Conservation (phyloP, 2,797 vertebrate species). For the Rhadinocentrus ornatus region DNA sequence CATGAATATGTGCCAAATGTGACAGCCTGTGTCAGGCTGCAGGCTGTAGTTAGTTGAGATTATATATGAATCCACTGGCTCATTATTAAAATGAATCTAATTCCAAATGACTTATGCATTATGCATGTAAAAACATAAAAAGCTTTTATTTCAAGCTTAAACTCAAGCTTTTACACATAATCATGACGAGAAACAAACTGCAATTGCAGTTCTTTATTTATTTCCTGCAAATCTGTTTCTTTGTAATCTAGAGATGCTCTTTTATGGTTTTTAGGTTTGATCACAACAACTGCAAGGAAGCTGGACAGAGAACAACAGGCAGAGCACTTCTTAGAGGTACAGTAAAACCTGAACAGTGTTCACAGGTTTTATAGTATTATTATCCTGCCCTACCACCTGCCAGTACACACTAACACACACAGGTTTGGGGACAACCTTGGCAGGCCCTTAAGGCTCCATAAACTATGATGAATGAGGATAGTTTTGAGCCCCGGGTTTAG, state of each 20-base stretch:
- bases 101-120: background rate
- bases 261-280: constrained; percentile 87
- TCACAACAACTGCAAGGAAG: constrained; percentile 94
- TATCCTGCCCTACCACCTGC: constrained; percentile 70
- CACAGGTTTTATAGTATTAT: constrained; percentile 49
- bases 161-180: background rate
- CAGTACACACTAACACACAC: constrained; percentile 61
- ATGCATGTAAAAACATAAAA: background rate
- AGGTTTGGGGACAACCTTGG: constrained; percentile 68
- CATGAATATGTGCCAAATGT: constrained; percentile 51
- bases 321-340: constrained; percentile 96
- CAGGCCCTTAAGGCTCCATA: constrained; percentile 71
- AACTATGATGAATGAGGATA: constrained; percentile 75
- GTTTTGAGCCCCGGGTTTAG: constrained; percentile 69
- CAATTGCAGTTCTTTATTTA: background rate
- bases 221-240: background rate
- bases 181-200: background rate
- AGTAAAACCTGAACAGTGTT: constrained; percentile 42
- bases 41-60: constrained; percentile 24
- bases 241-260: constrained; percentile 17
- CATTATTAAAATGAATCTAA: constrained; percentile 13
- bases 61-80: background rate
- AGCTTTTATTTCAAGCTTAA: background rate
- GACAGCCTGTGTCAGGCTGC: constrained; percentile 41
- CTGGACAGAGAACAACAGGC: constrained; percentile 95